phyloP scores from a whole-genome alignment of 2,888 invertebrate genomes.

The Noctua fimbriata region DNA sequence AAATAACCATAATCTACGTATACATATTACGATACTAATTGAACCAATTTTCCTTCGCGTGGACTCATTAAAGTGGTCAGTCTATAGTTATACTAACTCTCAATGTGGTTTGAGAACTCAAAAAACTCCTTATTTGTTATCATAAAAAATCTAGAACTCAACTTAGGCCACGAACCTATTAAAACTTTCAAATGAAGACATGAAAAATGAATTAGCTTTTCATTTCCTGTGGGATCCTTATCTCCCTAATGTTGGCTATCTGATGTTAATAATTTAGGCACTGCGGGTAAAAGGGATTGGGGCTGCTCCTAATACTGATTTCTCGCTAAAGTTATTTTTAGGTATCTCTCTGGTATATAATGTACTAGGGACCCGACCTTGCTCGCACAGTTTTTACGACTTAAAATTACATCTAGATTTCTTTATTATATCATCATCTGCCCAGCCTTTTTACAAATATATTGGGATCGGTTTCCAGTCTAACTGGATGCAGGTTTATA shows the following conservation, averaged over 20 bases:
- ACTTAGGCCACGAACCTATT: constrained; percentile 75
- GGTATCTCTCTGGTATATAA: constrained; percentile 11
- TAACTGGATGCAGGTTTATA: background rate
- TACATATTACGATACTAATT: no score
- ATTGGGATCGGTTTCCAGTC: background rate
- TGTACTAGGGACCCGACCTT: constrained; percentile 8
- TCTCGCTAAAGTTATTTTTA: constrained; percentile 50
- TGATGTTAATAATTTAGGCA: constrained; percentile 72
- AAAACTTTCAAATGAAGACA: constrained; percentile 80
- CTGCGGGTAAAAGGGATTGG: constrained; percentile 50
- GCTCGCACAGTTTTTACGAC: background rate
- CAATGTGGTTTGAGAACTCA: background rate
- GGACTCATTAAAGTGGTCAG: no score
- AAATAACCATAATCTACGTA: no score
- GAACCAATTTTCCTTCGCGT: no score
- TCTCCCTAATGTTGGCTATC: constrained; percentile 59
- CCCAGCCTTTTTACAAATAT: background rate
- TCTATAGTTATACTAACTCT: background rate
- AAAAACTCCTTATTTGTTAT: constrained; percentile 31
- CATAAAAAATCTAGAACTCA: constrained; percentile 68
- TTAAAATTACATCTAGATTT: background rate
- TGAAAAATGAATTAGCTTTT: constrained; percentile 82
- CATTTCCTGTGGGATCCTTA: constrained; percentile 67
- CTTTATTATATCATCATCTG: background rate
- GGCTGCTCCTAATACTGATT: constrained; percentile 48